These are phyloP conservation scores for Smutsia gigantea DNA, from an alignment of 2,797 vertebrate species.

Conservation along the genomic window DNA sequence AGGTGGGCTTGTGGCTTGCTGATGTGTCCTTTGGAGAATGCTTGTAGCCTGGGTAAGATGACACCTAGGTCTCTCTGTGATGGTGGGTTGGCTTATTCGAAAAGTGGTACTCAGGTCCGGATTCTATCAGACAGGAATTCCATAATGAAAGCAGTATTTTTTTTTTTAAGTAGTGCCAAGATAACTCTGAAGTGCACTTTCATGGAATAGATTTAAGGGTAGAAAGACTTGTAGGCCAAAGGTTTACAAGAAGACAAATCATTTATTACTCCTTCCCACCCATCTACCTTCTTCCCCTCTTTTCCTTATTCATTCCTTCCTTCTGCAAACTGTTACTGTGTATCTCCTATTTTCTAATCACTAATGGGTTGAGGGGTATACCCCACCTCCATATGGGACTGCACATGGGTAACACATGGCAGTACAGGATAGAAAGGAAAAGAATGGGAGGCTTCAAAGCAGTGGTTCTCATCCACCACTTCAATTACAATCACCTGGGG, in stretches of 20 bases:
- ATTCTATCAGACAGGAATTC: neutral
- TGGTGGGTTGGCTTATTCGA: no score
- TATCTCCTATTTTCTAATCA: neutral
- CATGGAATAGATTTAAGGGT: slow-evolving; percentile 44
- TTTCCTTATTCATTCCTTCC: neutral
- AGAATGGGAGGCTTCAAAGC: neutral
- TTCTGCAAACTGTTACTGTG: neutral
- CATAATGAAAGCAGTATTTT: slow-evolving; percentile 52
- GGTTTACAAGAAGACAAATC: neutral
- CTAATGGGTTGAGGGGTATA: neutral
- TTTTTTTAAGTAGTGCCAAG: slow-evolving; percentile 18
- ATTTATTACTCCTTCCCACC: neutral
- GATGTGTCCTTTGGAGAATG: no score
- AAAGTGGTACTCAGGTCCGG: no score
- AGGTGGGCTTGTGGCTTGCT: no score
- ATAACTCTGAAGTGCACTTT: slow-evolving; percentile 12
- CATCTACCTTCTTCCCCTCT: neutral
- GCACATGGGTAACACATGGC: neutral
- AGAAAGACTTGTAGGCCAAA: neutral
- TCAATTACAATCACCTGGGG: neutral
- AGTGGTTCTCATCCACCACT: neutral
- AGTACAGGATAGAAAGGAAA: neutral
- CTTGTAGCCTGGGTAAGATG: no score
- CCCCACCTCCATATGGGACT: neutral
- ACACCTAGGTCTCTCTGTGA: no score